Evolutionary conservation across 2,113 vertebrate species (phyloP).

Genomic region (Sciurus niger): DNA sequence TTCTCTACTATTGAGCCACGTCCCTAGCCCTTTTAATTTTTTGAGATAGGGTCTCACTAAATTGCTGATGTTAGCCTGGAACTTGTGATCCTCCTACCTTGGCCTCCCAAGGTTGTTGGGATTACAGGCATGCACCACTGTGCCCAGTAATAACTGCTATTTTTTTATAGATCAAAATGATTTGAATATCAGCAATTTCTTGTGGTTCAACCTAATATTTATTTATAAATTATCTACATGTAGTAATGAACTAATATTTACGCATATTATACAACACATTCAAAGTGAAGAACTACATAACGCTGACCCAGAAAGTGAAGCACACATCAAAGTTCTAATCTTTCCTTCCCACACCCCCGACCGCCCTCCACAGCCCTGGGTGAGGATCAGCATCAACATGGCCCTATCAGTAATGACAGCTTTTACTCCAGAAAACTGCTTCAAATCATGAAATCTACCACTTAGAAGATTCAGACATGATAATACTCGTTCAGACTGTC

Average conservation of each 20-base stretch:
- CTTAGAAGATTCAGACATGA: not conserved
- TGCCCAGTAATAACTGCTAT: not conserved
- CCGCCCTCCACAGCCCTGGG: not conserved
- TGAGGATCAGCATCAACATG: not conserved
- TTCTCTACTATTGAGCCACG: no score
- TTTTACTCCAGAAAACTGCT: slow-evolving; percentile 18
- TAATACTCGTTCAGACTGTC: not conserved
- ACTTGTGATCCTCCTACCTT: no score
- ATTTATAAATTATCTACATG: slow-evolving; percentile 56
- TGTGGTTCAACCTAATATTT: slow-evolving; percentile 47
- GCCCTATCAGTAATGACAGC: not conserved
- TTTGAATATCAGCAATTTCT: not conserved
- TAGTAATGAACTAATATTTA: slow-evolving; percentile 50
- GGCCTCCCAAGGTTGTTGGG: no score
- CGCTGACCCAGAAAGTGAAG: not conserved
- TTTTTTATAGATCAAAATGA: not conserved
- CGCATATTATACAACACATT: slow-evolving; percentile 36
- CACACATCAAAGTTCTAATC: not conserved
- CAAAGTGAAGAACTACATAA: not conserved
- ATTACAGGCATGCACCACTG: no score
- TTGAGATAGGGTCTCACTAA: no score
- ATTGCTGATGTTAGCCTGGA: no score
- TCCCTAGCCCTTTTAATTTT: no score
- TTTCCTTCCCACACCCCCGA: not conserved
- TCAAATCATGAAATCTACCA: not conserved